Base-by-base conservation (phyloP, 2,888 invertebrate genomes). In the Tinea trinotella region DNA sequence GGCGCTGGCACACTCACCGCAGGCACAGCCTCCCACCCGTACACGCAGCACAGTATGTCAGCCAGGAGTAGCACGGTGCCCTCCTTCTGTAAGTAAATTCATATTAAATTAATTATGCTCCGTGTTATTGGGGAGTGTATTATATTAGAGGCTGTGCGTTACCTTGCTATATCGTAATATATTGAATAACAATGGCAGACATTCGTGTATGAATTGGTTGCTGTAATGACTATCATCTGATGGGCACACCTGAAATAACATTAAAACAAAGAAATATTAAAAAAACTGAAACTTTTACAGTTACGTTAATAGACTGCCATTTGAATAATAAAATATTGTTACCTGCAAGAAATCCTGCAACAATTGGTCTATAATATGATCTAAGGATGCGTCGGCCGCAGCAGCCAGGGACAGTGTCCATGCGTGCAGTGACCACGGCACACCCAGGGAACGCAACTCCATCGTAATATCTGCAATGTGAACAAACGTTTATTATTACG, bases 371-470 rank as follows among this genome's bases (percentile, higher is more conserved):
- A 96, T 94, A 30, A 96, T 92, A 56, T 92, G 91, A 64, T 96
- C 95, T 55, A 95, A 81, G 46, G 93, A 88, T 56, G 93, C 90
- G 59, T 95, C 95, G 54, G 96, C 94, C 0, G 96, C 96, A 0
- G 94, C 94, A 0, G 93, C 92, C 24, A 97, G 77, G 0, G 95
- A 95, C 66, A 94, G 90, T 88, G 95, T 95, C 97, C 97, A 97
- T 61, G 95, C 95, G 71, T 97, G 95, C 18, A 96, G 76, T 0
- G 95, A 96, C 97, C 97, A 97, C 2, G 94, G 92, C 9, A 97
- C 93, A 20, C 96, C 95, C 53, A 96, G 78, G 35, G 93, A 92
- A 56, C 96, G 89, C 24, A 97, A 87, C 69, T 97, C 96, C 64
- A 96, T 88, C 0, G 96, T 96, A 60, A 97, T 93, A 68, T 97